phyloP scores from a whole-genome alignment of 2,888 invertebrate species.

The Chymomyza fuscimana region DNA sequence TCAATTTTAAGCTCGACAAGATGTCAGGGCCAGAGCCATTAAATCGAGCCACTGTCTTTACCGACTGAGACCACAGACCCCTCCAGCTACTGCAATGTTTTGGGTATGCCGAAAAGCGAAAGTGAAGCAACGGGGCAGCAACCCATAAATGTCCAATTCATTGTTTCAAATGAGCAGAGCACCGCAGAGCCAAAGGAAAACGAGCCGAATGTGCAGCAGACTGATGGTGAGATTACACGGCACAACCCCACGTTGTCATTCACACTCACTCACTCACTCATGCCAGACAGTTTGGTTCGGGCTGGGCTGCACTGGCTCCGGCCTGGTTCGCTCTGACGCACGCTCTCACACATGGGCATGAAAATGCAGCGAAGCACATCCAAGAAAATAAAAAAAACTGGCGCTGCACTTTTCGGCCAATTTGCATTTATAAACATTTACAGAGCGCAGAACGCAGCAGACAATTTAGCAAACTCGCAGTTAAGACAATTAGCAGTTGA shows the following conservation, averaged over 20 bases:
- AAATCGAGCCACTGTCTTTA: not conserved
- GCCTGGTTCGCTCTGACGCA: conserved; percentile 30
- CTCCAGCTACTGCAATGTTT: not conserved
- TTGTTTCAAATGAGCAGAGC: conserved; percentile 7
- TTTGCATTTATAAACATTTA: conserved; percentile 72
- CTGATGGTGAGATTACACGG: not conserved
- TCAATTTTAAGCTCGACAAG: conserved; percentile 13
- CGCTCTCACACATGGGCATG: conserved; percentile 20
- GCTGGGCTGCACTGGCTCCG: not conserved
- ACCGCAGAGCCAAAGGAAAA: not conserved
- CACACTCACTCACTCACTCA: conserved; percentile 1
- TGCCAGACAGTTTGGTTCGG: not conserved
- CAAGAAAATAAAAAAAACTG: conserved; percentile 36
- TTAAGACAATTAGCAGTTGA: conserved; percentile 64
- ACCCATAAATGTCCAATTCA: conserved; percentile 13
- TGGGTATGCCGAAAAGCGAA: conserved; percentile 28
- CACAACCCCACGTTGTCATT: conserved; percentile 9
- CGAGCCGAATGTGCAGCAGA: not conserved
- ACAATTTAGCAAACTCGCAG: conserved; percentile 71
- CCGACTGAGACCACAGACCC: conserved; percentile 3
- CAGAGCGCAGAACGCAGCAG: conserved; percentile 42
- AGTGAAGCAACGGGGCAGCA: conserved; percentile 23
- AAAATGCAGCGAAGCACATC: conserved; percentile 55
- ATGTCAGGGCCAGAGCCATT: conserved; percentile 38
- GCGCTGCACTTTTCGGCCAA: conserved; percentile 68